Percentiles rank a stretch among this genome's conserved stretches.
Conservation (phyloP, 92 coral and sea anemone genomes). For the Porites evermanni region DNA sequence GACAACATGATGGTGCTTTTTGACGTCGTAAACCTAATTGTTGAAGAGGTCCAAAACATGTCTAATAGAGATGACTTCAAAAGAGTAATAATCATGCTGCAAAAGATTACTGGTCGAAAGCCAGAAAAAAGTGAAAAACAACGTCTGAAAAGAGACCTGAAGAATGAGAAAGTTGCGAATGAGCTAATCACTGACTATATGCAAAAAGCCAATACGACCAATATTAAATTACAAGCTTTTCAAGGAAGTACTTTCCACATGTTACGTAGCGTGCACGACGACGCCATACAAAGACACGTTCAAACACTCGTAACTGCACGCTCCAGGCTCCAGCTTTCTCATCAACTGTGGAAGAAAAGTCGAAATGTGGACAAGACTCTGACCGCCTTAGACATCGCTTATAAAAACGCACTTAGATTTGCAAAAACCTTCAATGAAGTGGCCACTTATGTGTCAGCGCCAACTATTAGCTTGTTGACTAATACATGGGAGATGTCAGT, state of each 20-base stretch:
- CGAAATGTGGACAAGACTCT: constrained; percentile 48
- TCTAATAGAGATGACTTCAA: constrained; percentile 77
- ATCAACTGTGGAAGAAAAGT: constrained; percentile 61
- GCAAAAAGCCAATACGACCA: constrained; percentile 43
- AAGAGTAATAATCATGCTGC: constrained; percentile 66
- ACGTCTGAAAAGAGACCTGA: constrained; percentile 24
- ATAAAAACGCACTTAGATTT: constrained; percentile 54
- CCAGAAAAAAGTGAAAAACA: constrained; percentile 18
- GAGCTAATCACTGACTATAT: constrained; percentile 57
- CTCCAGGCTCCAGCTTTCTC: constrained; percentile 42
- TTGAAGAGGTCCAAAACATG: constrained; percentile 73
- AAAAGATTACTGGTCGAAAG: constrained; percentile 66
- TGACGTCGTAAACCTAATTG: constrained; percentile 70
- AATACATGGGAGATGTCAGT: constrained; percentile 53
- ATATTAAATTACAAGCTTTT: constrained; percentile 44
- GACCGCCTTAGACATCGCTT: constrained; percentile 53
- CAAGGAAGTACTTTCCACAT: constrained; percentile 58
- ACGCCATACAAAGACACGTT: constrained; percentile 58
- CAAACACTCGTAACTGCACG: constrained; percentile 52
- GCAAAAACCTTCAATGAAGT: constrained; percentile 50
- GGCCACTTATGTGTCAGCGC: constrained; percentile 46
- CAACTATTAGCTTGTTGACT: constrained; percentile 53
- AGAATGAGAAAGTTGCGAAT: constrained; percentile 18
- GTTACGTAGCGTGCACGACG: constrained; percentile 63
- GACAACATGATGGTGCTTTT: constrained; percentile 64